Evolutionary conservation across 2,888 invertebrate species (phyloP).

Genomic region (Crepidodera aurea): DNA sequence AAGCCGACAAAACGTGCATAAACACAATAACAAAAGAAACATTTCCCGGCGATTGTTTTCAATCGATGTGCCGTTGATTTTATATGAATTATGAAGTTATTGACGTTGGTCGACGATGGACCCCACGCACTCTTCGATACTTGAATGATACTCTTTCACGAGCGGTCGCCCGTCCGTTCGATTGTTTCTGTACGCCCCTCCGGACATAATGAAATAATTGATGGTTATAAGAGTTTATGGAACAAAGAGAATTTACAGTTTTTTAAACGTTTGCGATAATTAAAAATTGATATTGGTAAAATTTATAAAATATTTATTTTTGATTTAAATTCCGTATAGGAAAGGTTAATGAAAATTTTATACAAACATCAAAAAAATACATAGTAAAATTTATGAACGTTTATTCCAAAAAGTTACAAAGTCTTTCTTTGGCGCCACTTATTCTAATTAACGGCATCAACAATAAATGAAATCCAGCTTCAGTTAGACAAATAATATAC

Average conservation of each 20-base stretch:
- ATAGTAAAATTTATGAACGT: no score
- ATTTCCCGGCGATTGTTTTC: slow-evolving; percentile 36
- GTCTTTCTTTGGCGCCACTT: no score
- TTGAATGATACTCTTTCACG: slow-evolving; percentile 33
- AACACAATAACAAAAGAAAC: slow-evolving; percentile 29
- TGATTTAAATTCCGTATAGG: no score
- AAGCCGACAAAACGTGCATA: slow-evolving; percentile 23
- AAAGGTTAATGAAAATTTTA: no score
- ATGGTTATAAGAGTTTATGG: slow-evolving; percentile 4
- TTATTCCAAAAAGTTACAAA: no score
- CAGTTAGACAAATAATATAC: no score
- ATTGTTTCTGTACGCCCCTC: slow-evolving; percentile 15
- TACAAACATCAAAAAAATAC: no score
- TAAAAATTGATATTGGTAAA: no score
- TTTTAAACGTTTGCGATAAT: no score
- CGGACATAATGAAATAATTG: slow-evolving; percentile 12
- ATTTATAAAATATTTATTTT: no score
- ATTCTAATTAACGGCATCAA: no score
- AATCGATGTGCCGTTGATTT: slow-evolving; percentile 26
- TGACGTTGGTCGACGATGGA: slow-evolving; percentile 28
- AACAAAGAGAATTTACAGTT: slow-evolving; percentile 13
- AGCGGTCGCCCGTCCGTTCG: slow-evolving; percentile 18
- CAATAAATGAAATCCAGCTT: no score
- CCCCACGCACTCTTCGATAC: slow-evolving; percentile 34
- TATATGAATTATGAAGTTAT: slow-evolving; percentile 40